Conservation (phyloP, 2,113 vertebrate genomes). For the Sinocyclocheilus maitianheensis region DNA sequence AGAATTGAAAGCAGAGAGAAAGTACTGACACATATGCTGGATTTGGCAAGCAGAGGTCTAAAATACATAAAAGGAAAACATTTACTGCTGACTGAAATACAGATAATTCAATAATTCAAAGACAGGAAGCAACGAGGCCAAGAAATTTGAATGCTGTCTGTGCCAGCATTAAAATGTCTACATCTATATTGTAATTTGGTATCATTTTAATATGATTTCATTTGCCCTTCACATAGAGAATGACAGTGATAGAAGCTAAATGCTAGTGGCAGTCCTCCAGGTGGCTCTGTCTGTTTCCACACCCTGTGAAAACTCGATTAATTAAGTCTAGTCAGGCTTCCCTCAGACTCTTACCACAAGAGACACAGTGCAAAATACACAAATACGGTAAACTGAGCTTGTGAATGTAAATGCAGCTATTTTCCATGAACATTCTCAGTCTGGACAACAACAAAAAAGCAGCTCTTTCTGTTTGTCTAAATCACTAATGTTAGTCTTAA, state of each 20-base stretch:
- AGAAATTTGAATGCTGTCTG: not conserved
- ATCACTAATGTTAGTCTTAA: not conserved
- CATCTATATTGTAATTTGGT: not conserved
- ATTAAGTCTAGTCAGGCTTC: not conserved
- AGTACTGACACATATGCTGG: conserved; percentile 10
- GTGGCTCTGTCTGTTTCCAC: conserved; percentile 6
- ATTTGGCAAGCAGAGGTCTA: conserved; percentile 15
- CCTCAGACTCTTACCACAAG: not conserved
- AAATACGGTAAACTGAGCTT: not conserved
- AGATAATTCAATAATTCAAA: conserved; percentile 29
- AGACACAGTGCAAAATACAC: not conserved
- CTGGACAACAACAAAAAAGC: not conserved
- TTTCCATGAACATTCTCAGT: not conserved
- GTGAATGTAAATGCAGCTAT: conserved; percentile 1
- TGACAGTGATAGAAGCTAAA: conserved; percentile 5
- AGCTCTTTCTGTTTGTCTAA: not conserved
- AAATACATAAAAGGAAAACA: conserved; percentile 18
- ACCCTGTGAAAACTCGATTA: not conserved
- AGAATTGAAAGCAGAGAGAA: conserved; percentile 28
- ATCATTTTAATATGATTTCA: not conserved
- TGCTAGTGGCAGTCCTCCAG: conserved; percentile 13
- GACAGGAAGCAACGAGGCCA: conserved; percentile 7
- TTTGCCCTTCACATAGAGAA: not conserved
- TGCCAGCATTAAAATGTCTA: conserved; percentile 10
- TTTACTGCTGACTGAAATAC: conserved; percentile 13